Percentiles rank a stretch among this genome's conserved stretches.
Conservation (phyloP, 2,797 vertebrate species). For the Serranus cabrilla region DNA sequence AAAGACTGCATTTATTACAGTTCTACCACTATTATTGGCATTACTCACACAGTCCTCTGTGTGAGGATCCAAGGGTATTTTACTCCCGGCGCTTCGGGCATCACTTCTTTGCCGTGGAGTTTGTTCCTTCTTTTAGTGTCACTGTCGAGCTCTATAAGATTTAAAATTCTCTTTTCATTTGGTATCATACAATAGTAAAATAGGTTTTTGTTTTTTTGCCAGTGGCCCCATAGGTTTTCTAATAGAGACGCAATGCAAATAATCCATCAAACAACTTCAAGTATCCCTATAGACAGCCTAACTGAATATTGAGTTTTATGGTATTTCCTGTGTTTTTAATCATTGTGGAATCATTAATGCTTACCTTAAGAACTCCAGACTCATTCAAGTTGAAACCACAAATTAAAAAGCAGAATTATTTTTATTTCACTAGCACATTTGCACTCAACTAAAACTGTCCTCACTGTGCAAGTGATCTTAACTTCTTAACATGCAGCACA, state of each 20-base stretch:
- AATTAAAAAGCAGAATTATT: not conserved
- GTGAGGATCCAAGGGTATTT: conserved; percentile 27
- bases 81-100: not conserved
- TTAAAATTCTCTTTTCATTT: not conserved
- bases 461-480: not conserved
- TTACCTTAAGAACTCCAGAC: not conserved
- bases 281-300: not conserved
- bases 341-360: not conserved
- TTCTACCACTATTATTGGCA: conserved; percentile 29
- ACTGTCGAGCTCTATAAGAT: not conserved
- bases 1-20: conserved; percentile 31
- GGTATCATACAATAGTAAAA: too few species aligned
- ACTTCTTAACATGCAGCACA: not conserved
- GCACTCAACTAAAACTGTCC: not conserved
- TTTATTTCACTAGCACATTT: not conserved
- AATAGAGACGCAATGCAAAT: not conserved
- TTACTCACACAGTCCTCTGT: conserved; percentile 18
- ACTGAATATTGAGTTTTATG: not conserved
- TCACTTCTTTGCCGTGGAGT: conserved; percentile 4
- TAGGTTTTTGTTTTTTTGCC: too few species aligned
- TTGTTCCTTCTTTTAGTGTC: not conserved
- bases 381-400: conserved; percentile 1
- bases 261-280: conserved; percentile 2
- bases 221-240: not conserved
- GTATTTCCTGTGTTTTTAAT: not conserved